Conservation (phyloP, 2,888 invertebrate species). For the Apeira syringaria region DNA sequence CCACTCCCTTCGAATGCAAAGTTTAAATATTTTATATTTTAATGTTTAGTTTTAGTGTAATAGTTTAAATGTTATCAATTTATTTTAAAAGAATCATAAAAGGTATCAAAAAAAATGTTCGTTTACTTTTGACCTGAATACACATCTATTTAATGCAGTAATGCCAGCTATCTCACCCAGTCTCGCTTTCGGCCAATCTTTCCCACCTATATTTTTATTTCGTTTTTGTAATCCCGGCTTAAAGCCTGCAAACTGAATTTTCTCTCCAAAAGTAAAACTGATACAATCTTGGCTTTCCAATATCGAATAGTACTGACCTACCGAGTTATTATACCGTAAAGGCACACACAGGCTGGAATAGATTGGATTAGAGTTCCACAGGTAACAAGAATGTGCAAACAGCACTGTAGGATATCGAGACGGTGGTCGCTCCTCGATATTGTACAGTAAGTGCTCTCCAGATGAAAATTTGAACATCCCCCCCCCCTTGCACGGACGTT, state of each 20-base stretch:
- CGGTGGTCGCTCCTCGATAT: constrained; percentile 33
- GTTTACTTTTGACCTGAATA: neutral
- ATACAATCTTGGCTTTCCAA: constrained; percentile 22
- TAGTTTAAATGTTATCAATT: no score
- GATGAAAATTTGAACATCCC: constrained; percentile 43
- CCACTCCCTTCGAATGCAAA: no score
- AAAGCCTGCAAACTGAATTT: constrained; percentile 18
- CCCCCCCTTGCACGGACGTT: constrained; percentile 1
- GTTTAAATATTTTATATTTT: no score
- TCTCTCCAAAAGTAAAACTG: constrained; percentile 20
- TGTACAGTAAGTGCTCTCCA: constrained; percentile 43
- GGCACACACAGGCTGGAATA: constrained; percentile 19
- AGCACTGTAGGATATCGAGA: constrained; percentile 41
- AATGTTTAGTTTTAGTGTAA: no score
- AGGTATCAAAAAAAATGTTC: neutral
- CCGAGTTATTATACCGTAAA: constrained; percentile 22
- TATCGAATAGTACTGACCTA: constrained; percentile 21
- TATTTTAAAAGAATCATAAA: no score
- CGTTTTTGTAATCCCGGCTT: constrained; percentile 18
- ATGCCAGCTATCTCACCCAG: neutral
- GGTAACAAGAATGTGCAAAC: constrained; percentile 39
- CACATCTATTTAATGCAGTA: no score
- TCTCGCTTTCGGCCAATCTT: constrained; percentile 2
- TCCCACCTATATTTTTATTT: constrained; percentile 6
- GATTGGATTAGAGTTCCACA: constrained; percentile 42